Base-by-base conservation (phyloP, 2,113 vertebrate species). In the Ctenomys sociabilis region DNA sequence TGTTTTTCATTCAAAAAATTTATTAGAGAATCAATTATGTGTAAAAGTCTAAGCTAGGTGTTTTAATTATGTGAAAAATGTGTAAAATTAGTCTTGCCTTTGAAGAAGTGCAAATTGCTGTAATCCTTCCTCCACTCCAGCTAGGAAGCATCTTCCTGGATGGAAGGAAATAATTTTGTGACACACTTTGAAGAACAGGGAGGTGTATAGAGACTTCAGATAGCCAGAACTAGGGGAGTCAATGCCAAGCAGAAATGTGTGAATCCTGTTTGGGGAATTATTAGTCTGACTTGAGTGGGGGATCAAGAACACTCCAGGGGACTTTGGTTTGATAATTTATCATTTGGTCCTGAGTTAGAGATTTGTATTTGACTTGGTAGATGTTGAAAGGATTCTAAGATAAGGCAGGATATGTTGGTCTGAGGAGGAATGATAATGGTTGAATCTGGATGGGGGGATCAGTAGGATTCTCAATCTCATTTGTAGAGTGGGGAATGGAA, bases 61-160 rank as follows among this genome's bases (percentile, higher is more conserved):
- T 83, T 93, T 93, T 54, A 68, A 19, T 52, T 87, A 87, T 87
- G 26, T 90, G 11, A 54, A 82, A 90, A 57, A 22, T n/a, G 43
- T 49, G 40, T 64, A 30, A 82, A 40, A 72, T 68, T 68, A 49
- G 59, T 10, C 37, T 95, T 88, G 40, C 59, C 37, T 73, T 90
- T 43, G 52, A 64, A 37, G 24, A 91, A 43, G 35, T n/a, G 40
- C 57, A 52, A 57, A n/a, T 45, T 70, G 12, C 37, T 54, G 0
- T n/a, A 9, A 21, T 28, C 49, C 22, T 61, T 61, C 49, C 10
- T 28, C 22, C 0, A 3, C 45, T 70, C 57, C 72, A 78, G 43
- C 7, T 57, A 22, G 72, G 70, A 68, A 49, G n/a, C 28, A 13
- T 13, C 2, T 10, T 13, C 30, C 6, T 40, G 21, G 59, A 57